phyloP scores from a whole-genome alignment of 2,888 invertebrate species.

The Plagiodera versicolora region DNA sequence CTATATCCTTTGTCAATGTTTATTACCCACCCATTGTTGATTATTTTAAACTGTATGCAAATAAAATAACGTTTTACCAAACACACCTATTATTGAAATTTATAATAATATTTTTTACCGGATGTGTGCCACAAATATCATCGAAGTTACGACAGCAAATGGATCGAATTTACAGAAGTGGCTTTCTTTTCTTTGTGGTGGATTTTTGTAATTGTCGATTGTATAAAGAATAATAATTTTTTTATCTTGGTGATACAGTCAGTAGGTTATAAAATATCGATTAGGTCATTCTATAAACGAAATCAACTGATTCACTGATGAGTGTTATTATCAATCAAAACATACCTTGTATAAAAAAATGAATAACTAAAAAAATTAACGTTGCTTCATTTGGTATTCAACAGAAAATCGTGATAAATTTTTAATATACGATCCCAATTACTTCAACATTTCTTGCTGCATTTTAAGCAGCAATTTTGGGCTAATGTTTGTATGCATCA shows the following conservation, averaged over 20 bases:
- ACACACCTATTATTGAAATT: slow-evolving; percentile 37
- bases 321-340: neutral
- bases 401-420: slow-evolving; percentile 9
- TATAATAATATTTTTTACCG: slow-evolving; percentile 29
- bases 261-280: too few species aligned
- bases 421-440: slow-evolving; percentile 3
- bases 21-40: slow-evolving; percentile 26
- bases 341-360: neutral
- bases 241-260: too few species aligned
- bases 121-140: slow-evolving; percentile 36
- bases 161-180: neutral
- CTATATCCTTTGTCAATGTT: slow-evolving; percentile 25
- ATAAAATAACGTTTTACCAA: slow-evolving; percentile 34
- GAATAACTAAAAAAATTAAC: neutral
- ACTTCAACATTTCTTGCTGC: neutral
- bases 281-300: neutral
- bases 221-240: too few species aligned
- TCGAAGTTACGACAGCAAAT: slow-evolving; percentile 26
- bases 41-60: slow-evolving; percentile 30
- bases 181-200: neutral
- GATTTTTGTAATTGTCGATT: neutral
- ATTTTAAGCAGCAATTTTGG: neutral
- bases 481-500: slow-evolving; percentile 26
- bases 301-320: neutral
- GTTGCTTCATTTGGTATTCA: slow-evolving; percentile 3